These are phyloP conservation scores for Choristoneura fumiferana DNA, from an alignment of 1,140 invertebrate genomes.

Conservation along the genomic window DNA sequence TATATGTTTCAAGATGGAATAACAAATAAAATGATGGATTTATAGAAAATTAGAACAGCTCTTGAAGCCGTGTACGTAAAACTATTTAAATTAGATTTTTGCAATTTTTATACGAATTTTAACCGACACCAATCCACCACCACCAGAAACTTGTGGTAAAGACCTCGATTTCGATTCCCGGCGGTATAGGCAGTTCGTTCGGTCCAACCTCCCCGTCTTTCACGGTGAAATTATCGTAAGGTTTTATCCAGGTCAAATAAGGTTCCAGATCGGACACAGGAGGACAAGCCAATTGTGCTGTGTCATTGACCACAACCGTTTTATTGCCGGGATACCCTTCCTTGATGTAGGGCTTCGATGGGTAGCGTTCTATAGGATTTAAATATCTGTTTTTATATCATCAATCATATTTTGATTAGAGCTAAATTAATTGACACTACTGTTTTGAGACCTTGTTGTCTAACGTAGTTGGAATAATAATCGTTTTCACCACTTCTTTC, in stretches of 20 bases:
- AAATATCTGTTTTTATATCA: constrained; percentile 9
- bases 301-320: constrained; percentile 85
- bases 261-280: constrained; percentile 87
- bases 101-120: constrained; percentile 21
- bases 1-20: too few relatives aligned
- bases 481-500: too few relatives aligned
- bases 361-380: constrained; percentile 82
- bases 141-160: constrained; percentile 38
- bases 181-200: constrained; percentile 76
- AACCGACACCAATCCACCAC: constrained; percentile 38
- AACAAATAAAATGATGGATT: too few relatives aligned
- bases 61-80: too few relatives aligned
- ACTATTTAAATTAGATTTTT: not conserved
- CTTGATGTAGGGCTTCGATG: constrained; percentile 88
- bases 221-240: constrained; percentile 54
- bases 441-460: too few relatives aligned
- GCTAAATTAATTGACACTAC: too few relatives aligned
- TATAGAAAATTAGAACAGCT: too few relatives aligned
- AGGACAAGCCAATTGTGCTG: constrained; percentile 86
- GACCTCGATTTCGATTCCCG: constrained; percentile 80
- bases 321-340: constrained; percentile 88
- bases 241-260: constrained; percentile 85
- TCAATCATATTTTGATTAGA: not conserved
- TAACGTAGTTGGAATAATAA: too few relatives aligned
- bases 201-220: constrained; percentile 69